phyloP scores from a whole-genome alignment of 2,888 invertebrate genomes.

The Leucophenga maculata region DNA sequence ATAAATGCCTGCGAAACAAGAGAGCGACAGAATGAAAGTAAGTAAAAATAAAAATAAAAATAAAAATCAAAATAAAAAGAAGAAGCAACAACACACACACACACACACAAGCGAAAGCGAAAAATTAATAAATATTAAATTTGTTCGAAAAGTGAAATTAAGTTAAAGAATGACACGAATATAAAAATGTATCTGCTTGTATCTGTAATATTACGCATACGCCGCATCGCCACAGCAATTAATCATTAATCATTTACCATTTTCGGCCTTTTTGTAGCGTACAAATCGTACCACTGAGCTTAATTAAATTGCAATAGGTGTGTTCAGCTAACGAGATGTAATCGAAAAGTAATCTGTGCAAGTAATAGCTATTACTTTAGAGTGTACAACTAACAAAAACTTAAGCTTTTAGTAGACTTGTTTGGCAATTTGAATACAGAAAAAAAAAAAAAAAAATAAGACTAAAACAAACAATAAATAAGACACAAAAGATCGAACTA shows the following conservation, averaged over 20 bases:
- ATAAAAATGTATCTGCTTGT: neutral
- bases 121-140: conserved; percentile 16
- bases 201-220: neutral
- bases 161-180: neutral
- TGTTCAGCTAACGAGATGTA: no score
- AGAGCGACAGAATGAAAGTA: neutral
- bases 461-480: no score
- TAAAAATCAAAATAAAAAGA: no score
- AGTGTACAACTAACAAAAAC: no score
- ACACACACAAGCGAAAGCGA: neutral
- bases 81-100: conserved; percentile 16
- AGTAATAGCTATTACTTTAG: no score
- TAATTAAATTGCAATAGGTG: no score
- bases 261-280: neutral
- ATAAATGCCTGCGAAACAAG: neutral
- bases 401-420: no score
- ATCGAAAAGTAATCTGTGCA: no score
- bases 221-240: conserved; percentile 3
- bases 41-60: conserved; percentile 1
- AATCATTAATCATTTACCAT: neutral
- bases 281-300: no score
- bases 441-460: no score
- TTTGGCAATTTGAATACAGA: no score
- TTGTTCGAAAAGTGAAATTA: conserved; percentile 10
- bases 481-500: no score